These are phyloP conservation scores for Altica lythri DNA, from an alignment of 2,888 invertebrate species.

Conservation along the genomic window DNA sequence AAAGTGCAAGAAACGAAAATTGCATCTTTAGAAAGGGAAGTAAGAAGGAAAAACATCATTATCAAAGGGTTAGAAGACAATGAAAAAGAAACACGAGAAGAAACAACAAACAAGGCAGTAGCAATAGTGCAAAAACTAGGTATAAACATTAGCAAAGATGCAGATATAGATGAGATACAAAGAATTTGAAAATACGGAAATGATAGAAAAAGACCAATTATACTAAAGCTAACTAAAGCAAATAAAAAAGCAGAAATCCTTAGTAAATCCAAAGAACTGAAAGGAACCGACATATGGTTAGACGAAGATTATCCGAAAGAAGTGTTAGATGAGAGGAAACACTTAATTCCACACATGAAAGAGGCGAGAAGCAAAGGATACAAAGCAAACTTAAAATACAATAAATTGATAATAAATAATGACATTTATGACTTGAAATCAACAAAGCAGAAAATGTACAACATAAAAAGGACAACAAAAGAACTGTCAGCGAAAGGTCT, in stretches of 20 bases:
- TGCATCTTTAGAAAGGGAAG: not conserved
- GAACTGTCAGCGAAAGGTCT: not conserved
- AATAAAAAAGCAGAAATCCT: not conserved
- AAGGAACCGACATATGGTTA: constrained; percentile 1
- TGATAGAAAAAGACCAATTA: not conserved
- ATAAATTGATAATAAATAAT: not conserved
- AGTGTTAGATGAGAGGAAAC: not conserved
- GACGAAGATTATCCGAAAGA: constrained; percentile 4
- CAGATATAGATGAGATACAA: not conserved
- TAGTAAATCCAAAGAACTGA: not conserved
- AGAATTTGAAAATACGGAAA: not conserved
- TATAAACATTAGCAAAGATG: not conserved
- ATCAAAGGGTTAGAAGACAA: not conserved
- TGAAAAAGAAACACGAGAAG: not conserved
- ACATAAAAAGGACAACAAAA: not conserved
- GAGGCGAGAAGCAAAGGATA: not conserved
- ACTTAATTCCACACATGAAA: not conserved
- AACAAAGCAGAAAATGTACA: not conserved
- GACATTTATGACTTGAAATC: not conserved
- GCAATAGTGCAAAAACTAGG: not conserved
- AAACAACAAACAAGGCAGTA: not conserved
- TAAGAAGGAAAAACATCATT: not conserved
- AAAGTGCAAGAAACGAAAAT: not conserved
- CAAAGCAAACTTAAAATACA: not conserved
- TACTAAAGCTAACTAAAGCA: not conserved